A percentile compares a stretch with the other conserved stretches of the same genome.
Conservation (phyloP, 2,113 vertebrate genomes). For the Verasper variegatus region DNA sequence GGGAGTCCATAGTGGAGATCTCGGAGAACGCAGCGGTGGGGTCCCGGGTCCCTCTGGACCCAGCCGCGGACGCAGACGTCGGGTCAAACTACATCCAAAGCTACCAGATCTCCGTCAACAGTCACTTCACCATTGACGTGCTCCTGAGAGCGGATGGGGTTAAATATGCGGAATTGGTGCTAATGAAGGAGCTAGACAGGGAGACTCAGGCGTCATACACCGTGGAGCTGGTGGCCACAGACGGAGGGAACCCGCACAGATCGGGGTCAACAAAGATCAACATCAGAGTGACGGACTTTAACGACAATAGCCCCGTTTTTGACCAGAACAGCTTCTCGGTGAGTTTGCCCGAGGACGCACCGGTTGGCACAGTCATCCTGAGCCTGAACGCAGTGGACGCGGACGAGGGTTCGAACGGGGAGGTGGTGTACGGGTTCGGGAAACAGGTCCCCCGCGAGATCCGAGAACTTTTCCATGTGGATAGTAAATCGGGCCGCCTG, state of each 20-base stretch:
- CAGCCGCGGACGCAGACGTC: conserved; percentile 90
- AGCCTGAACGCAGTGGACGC: conserved; percentile 89
- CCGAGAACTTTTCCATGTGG: conserved; percentile 90
- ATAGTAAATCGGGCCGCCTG: conserved; percentile 88
- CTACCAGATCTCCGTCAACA: conserved; percentile 92
- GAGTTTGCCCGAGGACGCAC: conserved; percentile 90
- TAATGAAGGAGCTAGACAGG: conserved; percentile 92
- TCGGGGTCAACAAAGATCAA: conserved; percentile 89
- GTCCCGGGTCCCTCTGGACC: conserved; percentile 89
- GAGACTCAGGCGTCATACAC: conserved; percentile 89
- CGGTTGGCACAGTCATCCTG: conserved; percentile 86
- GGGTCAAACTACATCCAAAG: conserved; percentile 93
- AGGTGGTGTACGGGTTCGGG: conserved; percentile 90
- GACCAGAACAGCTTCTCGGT: conserved; percentile 89
- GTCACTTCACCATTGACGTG: conserved; percentile 92
- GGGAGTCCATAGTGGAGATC: conserved; percentile 88
- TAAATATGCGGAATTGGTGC: conserved; percentile 93
- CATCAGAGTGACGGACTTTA: conserved; percentile 91
- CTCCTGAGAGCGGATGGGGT: conserved; percentile 93
- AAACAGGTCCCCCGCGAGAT: conserved; percentile 89
- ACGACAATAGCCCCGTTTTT: conserved; percentile 94
- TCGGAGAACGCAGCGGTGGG: conserved; percentile 90
- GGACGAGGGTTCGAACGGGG: conserved; percentile 91
- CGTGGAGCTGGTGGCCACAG: conserved; percentile 90
- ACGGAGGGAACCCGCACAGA: conserved; percentile 88